phyloP scores from a whole-genome alignment of 1,140 invertebrate species.

The Drosophila pandora region DNA sequence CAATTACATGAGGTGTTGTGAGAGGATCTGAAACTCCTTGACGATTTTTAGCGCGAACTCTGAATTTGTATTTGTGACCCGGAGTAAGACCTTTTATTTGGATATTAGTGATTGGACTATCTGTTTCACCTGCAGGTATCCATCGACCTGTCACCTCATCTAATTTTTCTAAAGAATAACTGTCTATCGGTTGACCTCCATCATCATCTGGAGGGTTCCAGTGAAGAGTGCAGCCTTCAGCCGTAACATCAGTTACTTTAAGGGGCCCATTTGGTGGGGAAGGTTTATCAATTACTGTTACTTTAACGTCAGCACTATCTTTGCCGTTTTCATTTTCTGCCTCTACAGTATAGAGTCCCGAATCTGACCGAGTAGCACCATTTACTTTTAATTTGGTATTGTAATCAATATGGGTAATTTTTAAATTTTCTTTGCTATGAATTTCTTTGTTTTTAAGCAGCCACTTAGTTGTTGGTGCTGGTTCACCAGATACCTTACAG shows the following conservation, averaged over 20 bases:
- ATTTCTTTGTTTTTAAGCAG: constrained; percentile 89
- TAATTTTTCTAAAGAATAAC: constrained; percentile 97
- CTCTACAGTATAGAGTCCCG: constrained; percentile 95
- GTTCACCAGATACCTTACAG: constrained; percentile 94
- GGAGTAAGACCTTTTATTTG: constrained; percentile 92
- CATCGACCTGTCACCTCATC: constrained; percentile 96
- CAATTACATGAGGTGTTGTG: constrained; percentile 93
- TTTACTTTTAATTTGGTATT: constrained; percentile 94
- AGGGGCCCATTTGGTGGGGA: constrained; percentile 95
- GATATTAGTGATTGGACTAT: constrained; percentile 89
- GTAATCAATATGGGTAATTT: constrained; percentile 91
- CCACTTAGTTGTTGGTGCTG: constrained; percentile 96
- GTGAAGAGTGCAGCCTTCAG: constrained; percentile 88
- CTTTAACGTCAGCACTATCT: constrained; percentile 95
- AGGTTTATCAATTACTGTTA: constrained; percentile 96
- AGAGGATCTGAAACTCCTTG: constrained; percentile 98
- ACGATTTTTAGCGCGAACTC: constrained; percentile 97
- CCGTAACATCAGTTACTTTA: constrained; percentile 91
- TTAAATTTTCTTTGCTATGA: constrained; percentile 88
- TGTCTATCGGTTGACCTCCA: constrained; percentile 94
- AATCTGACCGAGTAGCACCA: constrained; percentile 93
- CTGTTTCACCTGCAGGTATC: constrained; percentile 95
- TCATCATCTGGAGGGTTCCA: constrained; percentile 97
- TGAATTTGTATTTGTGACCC: constrained; percentile 98
- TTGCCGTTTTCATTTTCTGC: constrained; percentile 97